Base-by-base conservation (phyloP, 2,888 invertebrate species). In the Criorhina ranunculi region DNA sequence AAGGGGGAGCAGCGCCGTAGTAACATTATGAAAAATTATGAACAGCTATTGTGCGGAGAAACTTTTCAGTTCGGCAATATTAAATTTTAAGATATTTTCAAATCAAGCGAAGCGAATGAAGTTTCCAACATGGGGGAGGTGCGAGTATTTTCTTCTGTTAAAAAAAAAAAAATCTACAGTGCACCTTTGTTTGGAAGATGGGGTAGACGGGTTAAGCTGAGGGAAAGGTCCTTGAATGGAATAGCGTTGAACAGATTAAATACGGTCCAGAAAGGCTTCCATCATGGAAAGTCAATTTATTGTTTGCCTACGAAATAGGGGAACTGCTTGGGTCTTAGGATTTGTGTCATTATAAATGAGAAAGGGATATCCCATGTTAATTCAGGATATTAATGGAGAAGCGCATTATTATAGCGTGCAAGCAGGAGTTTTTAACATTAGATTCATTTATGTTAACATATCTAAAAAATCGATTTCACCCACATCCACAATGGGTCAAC, bases 71-170 rank as follows among this genome's bases (percentile, higher is more conserved):
- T 82, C 72, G 66, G 77, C 53, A 72, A 82, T 83, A 83, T 78
- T 78, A 83, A 78, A 83, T 83, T 83, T 83, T 78, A 66, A 83
- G 72, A 78, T 83, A 83, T 83, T 78, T 83, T 83, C 78, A 78
- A 83, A 83, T 83, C 82, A 78, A 78, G 78, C 78, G 78, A 69
- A 78, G 82, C 73, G 73, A 78, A 83, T 83, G 78, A 78, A 78
- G 78, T 83, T 78, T 67, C 53, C 11, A 35, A 69, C 51, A 33
- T 24, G 62, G 29, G 33, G 51, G 19, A 31, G 60, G 17, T 2
- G n/a, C 19, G 6, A 31, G 12, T 51, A 29, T 12, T 19, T 40
- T 67, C 53, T 44, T 64, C 59, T 31, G 12, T 53, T 17, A 44
- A 51, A 62, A 42, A 5, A 35, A 79, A 79, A 59, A 49, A 72